Evolutionary conservation across 2,888 invertebrate species (phyloP).

Genomic region (Chaitophorus viminalis): DNA sequence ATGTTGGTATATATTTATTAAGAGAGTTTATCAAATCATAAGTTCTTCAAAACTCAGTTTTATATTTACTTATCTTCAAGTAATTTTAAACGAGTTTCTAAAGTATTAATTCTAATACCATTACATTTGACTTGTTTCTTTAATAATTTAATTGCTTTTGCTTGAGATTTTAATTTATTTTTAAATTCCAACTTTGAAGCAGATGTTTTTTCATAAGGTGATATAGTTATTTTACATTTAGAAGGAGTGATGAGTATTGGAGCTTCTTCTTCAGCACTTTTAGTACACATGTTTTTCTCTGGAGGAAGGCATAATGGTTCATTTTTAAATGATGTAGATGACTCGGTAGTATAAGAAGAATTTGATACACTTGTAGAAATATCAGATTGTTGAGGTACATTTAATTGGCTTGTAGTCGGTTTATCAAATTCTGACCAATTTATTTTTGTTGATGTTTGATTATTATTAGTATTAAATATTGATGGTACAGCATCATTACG

Average conservation of each 20-base stretch:
- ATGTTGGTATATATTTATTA: background rate
- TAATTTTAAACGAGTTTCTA: conserved; percentile 14
- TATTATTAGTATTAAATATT: background rate
- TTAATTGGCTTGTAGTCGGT: background rate
- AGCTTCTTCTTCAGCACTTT: background rate
- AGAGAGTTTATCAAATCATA: background rate
- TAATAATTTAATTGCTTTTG: conserved; percentile 26
- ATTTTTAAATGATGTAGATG: conserved; percentile 22
- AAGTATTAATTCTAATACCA: conserved; percentile 11
- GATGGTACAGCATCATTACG: conserved; percentile 27
- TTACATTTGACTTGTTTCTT: conserved; percentile 24
- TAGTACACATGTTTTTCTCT: background rate
- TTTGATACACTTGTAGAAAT: no score
- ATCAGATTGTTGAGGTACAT: no score
- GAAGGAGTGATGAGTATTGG: background rate
- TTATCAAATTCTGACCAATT: background rate
- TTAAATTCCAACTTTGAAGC: conserved; percentile 6
- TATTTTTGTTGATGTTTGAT: background rate
- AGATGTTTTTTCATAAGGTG: conserved; percentile 19
- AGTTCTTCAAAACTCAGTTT: background rate
- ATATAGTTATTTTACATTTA: conserved; percentile 7
- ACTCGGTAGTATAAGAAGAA: background rate
- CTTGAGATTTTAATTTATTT: conserved; percentile 12
- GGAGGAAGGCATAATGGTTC: conserved; percentile 10
- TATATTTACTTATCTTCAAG: background rate